A percentile compares a stretch with the other conserved stretches of the same genome.
These are phyloP conservation scores for Salvator merianae DNA, from an alignment of 2,113 vertebrate genomes.

Conservation along the genomic window DNA sequence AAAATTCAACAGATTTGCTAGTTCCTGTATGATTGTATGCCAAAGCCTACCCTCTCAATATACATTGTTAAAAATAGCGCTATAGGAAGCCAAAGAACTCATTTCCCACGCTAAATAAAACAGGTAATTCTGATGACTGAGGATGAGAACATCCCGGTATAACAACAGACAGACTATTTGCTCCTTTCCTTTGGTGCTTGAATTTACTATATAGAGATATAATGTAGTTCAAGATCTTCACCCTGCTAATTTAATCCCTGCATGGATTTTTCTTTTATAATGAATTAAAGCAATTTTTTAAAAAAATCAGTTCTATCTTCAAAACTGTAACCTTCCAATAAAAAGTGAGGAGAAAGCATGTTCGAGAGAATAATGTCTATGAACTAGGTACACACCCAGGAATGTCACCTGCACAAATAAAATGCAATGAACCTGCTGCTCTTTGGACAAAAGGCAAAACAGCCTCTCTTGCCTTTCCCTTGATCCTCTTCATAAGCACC, in stretches of 20 bases:
- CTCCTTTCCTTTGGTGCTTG: neutral
- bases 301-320: neutral
- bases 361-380: neutral
- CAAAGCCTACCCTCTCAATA: too few relatives aligned
- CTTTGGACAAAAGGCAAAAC: conserved; percentile 2
- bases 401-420: neutral
- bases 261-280: neutral
- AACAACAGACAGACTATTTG: neutral
- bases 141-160: neutral
- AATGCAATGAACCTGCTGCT: neutral
- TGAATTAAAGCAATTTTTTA: neutral
- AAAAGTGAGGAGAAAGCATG: neutral
- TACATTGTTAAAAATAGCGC: too few relatives aligned
- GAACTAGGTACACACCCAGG: neutral
- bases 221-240: neutral
- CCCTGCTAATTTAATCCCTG: neutral
- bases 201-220: neutral
- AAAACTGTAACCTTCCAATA: neutral
- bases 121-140: too few relatives aligned
- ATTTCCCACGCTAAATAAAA: neutral
- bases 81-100: neutral
- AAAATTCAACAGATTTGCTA: too few relatives aligned
- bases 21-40: too few relatives aligned
- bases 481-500: neutral
- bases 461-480: neutral